Conservation (phyloP, 2,113 vertebrate genomes). For the Dermatemys mawii region DNA sequence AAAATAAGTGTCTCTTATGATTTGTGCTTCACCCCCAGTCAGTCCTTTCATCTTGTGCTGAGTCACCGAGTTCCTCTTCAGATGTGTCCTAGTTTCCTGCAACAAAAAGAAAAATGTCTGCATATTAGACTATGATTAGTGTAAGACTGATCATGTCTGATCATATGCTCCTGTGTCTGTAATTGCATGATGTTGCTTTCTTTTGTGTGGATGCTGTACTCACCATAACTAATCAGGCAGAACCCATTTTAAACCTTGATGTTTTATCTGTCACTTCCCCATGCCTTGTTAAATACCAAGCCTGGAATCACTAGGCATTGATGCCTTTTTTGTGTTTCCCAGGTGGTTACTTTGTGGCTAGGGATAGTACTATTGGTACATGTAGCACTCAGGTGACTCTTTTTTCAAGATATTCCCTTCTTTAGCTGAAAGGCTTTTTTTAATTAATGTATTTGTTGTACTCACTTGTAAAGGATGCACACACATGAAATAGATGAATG, state of each 20-base stretch:
- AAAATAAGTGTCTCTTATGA: neutral
- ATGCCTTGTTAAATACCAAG: neutral
- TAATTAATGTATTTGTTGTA: neutral
- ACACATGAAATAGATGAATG: neutral
- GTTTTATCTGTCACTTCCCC: neutral
- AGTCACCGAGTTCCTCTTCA: neutral
- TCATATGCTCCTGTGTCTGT: accelerated
- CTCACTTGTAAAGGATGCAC: neutral
- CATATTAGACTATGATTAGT: accelerated
- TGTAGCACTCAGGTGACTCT: accelerated
- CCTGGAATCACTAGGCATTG: neutral
- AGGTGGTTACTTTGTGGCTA: neutral
- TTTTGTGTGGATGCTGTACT: neutral
- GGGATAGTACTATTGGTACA: neutral
- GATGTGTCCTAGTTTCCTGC: neutral
- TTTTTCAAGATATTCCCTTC: neutral
- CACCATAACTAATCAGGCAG: neutral
- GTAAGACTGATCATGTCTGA: neutral
- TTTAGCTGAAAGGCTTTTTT: neutral
- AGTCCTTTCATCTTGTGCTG: neutral
- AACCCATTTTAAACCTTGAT: neutral
- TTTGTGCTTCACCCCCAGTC: accelerated
- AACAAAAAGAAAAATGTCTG: neutral
- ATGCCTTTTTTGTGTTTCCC: neutral
- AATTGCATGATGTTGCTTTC: accelerated